Evolutionary conservation across 2,113 vertebrate genomes (phyloP).

Genomic region (Myotis yumanensis): DNA sequence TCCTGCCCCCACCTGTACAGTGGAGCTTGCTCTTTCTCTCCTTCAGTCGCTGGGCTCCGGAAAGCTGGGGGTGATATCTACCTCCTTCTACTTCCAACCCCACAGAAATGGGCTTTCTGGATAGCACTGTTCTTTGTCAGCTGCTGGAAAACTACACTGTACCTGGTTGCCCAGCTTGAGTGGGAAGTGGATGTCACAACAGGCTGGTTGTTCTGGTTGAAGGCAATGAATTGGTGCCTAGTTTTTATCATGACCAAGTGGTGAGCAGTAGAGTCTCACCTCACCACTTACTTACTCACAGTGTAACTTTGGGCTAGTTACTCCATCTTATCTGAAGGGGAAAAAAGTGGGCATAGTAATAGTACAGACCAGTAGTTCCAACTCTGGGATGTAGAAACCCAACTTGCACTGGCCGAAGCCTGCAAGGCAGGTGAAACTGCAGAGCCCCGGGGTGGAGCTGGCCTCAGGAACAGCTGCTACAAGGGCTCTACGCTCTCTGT

Average conservation of each 20-base stretch:
- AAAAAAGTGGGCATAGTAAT: background rate
- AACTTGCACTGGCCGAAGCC: background rate
- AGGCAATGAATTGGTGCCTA: accelerated
- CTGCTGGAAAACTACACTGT: background rate
- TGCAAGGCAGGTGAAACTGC: background rate
- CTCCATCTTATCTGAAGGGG: background rate
- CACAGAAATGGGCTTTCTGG: background rate
- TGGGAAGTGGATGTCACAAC: background rate
- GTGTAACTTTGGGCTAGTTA: background rate
- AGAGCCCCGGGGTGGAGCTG: background rate
- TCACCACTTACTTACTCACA: background rate
- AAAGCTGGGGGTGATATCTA: background rate
- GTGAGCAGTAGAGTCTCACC: background rate
- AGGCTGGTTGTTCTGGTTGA: background rate
- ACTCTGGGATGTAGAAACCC: background rate
- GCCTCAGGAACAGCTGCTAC: background rate
- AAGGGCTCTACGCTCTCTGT: accelerated
- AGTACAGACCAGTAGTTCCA: background rate
- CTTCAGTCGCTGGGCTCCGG: background rate
- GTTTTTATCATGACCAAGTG: background rate
- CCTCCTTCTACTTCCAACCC: background rate
- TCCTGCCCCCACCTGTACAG: background rate
- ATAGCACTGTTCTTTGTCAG: background rate
- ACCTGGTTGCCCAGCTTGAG: background rate
- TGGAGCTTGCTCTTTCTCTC: background rate